A percentile compares a stretch with the other conserved stretches of the same genome.
These are phyloP conservation scores for Helicoverpa zea DNA, from an alignment of 1,140 invertebrate species.

Conservation along the genomic window DNA sequence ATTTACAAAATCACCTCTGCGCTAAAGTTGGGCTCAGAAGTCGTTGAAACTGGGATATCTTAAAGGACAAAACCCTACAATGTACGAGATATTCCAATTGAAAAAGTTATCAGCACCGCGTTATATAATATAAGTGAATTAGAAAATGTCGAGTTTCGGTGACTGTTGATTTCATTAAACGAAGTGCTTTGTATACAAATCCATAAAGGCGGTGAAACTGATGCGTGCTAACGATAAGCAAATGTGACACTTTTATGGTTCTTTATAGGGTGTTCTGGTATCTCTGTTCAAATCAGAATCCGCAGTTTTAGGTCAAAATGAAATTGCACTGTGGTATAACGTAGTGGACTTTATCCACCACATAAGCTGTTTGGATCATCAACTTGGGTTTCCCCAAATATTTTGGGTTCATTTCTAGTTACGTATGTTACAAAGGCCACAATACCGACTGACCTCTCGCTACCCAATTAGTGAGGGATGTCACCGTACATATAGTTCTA, in stretches of 20 bases:
- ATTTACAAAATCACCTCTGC: conserved; percentile 24
- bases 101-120: conserved; percentile 4
- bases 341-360: background rate
- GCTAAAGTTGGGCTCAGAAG: conserved; percentile 19
- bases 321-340: background rate
- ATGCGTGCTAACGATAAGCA: conserved; percentile 29
- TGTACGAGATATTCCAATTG: conserved; percentile 24
- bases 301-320: background rate
- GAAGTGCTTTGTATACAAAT: conserved; percentile 37
- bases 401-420: background rate
- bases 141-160: conserved; percentile 17
- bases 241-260: conserved; percentile 38
- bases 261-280: conserved; percentile 15
- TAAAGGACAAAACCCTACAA: conserved; percentile 31
- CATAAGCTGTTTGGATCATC: background rate
- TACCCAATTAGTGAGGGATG: background rate
- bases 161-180: conserved; percentile 32
- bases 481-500: background rate
- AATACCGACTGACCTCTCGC: background rate
- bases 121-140: conserved; percentile 10
- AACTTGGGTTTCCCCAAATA: background rate
- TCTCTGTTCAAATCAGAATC: conserved; percentile 13
- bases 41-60: conserved; percentile 4
- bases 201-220: conserved; percentile 25
- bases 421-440: background rate